phyloP scores from a whole-genome alignment of 2,113 vertebrate genomes.

The Scomber japonicus region DNA sequence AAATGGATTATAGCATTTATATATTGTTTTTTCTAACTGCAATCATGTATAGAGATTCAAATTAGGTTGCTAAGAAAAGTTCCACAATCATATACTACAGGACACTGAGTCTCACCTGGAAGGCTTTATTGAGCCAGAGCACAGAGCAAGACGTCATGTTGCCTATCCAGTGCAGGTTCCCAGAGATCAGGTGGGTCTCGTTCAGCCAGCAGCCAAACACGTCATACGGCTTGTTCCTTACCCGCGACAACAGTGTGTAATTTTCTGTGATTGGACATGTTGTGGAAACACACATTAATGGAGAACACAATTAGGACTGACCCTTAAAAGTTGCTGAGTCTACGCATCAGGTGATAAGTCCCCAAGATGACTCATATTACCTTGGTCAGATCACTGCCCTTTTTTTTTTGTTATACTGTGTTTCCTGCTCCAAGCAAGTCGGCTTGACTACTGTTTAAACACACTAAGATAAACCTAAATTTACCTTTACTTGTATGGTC shows the following conservation, averaged over 20 bases:
- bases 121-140: constrained; percentile 98
- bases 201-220: constrained; percentile 99
- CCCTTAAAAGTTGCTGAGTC: too few relatives aligned
- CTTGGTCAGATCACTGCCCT: background rate
- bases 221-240: constrained; percentile 97
- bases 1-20: too few relatives aligned
- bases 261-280: constrained; percentile 84
- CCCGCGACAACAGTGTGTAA: constrained; percentile 92
- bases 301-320: background rate
- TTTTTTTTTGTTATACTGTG: too few relatives aligned
- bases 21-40: too few relatives aligned
- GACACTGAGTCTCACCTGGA: constrained; percentile 87
- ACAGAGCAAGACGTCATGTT: constrained; percentile 97
- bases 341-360: too few relatives aligned
- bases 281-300: background rate
- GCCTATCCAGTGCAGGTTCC: constrained; percentile 96
- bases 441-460: too few relatives aligned
- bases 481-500: too few relatives aligned
- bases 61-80: too few relatives aligned
- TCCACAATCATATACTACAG: background rate
- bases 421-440: too few relatives aligned
- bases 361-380: too few relatives aligned
- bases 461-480: too few relatives aligned
- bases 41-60: too few relatives aligned
- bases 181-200: constrained; percentile 95